Base-by-base conservation (phyloP, 1,140 invertebrate species). In the Trichoplusia ni region DNA sequence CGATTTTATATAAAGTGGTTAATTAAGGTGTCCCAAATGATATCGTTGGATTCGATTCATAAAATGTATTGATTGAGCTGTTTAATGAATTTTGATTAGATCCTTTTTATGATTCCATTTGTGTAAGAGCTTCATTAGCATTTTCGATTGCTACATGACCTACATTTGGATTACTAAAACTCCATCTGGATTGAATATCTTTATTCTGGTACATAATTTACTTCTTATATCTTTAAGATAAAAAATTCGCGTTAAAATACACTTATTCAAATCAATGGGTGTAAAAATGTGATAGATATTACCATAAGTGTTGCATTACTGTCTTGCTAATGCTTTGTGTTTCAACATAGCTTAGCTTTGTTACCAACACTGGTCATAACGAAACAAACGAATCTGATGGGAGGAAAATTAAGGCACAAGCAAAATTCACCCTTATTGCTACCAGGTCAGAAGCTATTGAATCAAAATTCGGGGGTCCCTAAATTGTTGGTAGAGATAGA, bases 271-370 rank as follows among this genome's bases (percentile, higher is more conserved):
- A n/a, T 42, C 38, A 29, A 42, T 44, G 31, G 23, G 13, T 37
- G 18, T 14, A 58, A 58, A 44, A 37, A 37, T 37, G 33, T 49
- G 31, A 56, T 69, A 21, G 11, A 54, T 61, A 74, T 72, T 74
- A 77, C 61, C 67, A 80, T 74, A 74, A 75, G 35, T 49, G 49
- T 59, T 67, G 51, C 61, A 72, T 72, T 77, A 78, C 75, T 70
- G 73, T 69, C 71, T 68, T 63, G 63, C 69, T 75, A 75, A 79
- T 72, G 72, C 64, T 69, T 58, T 69, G 59, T 75, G 67, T 79
- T 78, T 70, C 69, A 74, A 73, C 76, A 72, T 73, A 62, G 58
- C 69, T 73, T 61, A 75, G 64, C 69, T 75, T 80, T 81, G 77
- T 85, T 82, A 77, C 69, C 64, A 69, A 69, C 71, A 76, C 68